Evolutionary conservation across 2,113 vertebrate genomes (phyloP), one percentile per base, ranked within the genome.

Genomic region (Piaya cayana): DNA sequence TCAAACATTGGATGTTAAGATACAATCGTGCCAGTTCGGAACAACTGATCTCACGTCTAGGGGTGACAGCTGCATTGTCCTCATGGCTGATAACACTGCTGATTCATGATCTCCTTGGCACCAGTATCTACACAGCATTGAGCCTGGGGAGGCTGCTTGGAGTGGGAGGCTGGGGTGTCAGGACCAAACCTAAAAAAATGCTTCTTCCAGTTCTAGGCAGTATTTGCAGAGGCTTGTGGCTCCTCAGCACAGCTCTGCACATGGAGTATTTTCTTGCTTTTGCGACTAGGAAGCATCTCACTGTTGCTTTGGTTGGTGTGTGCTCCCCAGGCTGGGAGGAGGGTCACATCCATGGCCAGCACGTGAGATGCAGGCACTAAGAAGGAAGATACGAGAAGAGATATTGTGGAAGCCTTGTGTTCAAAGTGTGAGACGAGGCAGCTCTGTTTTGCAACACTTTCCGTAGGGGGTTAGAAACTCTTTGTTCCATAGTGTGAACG

Each of bases 271-370:
- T 55, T 49, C 25, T 53, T 36, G 7, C 43, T 19, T 10, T n/a
- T 11, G 52, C 18, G 53, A 12, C 18, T 15, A 2, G 11, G 22
- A 32, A 19, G 15, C 53, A 23, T 8, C 60, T 59, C 8, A 4
- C 16, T 20, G 13, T 16, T 47, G n/a, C 42, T 56, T 23, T 11
- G 8, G 37, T 23, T 11, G 8, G 37, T 3, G 10, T 30, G 2
- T 6, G 39, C 10, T 49, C 8, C 52, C 37, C 4, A 8, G 80
- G 34, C 70, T 50, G 69, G 43, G 29, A 50, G 37, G 12, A 53
- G 52, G 50, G 84, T 2, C 6, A 27, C 5, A 30, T 19, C 30
- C 2, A 0, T 0, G 2, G 39, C 23, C 32, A 34, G 17, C 19
- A 5, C 0, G 1, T 23, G 53, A 19, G 45, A 12, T 5, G 18